phyloP scores from a whole-genome alignment of 2,888 invertebrate genomes.

The Pristionchus fissidentatus region DNA sequence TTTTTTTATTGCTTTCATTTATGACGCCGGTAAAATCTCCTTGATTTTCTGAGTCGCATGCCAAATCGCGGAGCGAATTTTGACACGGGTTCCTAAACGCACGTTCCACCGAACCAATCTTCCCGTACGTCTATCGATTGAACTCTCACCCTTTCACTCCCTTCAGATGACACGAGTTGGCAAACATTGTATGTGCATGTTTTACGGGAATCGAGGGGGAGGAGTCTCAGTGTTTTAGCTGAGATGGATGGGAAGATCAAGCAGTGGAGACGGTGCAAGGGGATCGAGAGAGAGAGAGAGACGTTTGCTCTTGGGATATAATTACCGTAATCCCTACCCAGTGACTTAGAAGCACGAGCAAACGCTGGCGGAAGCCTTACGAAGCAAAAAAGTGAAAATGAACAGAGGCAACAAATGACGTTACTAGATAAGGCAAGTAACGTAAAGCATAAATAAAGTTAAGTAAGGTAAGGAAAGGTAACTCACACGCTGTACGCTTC shows the following conservation, averaged over 20 bases:
- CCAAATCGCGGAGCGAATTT: no score
- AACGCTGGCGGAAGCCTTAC: neutral
- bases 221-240: slow-evolving; percentile 31
- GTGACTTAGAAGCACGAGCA: neutral
- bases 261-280: neutral
- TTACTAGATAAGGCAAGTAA: neutral
- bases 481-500: slow-evolving; percentile 32
- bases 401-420: neutral
- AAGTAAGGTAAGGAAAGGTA: neutral
- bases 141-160: no score
- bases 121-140: no score
- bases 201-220: no score
- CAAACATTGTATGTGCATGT: no score
- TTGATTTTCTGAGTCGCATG: no score
- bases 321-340: slow-evolving; percentile 26
- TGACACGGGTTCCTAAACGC: no score
- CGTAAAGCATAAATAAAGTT: neutral
- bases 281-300: slow-evolving; percentile 3
- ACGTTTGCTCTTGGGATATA: slow-evolving; percentile 15
- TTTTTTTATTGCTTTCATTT: no score
- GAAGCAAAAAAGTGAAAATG: neutral
- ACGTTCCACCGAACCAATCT: no score
- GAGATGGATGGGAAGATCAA: neutral
- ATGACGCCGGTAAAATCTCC: no score
- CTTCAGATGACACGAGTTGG: no score